Evolutionary conservation across 2,113 vertebrate species (phyloP), one percentile per base, ranked within the genome.

Genomic region (Telmatochromis bifrenatus): DNA sequence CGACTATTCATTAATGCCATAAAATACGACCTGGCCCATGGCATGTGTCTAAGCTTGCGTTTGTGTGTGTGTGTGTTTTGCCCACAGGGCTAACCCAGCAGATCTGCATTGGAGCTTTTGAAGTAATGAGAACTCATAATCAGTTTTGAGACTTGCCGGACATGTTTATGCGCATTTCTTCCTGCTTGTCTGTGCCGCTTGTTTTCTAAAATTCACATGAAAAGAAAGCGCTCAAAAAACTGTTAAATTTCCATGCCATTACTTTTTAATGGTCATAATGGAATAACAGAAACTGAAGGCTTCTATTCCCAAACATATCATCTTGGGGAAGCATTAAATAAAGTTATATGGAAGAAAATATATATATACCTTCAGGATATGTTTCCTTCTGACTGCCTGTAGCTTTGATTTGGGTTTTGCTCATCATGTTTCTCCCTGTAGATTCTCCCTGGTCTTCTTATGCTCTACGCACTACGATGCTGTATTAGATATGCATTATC

Each of bases 1-100:
- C 56, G 60, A 82, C 90, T 91, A 91, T 94, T 95, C 91, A 95
- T 96, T 96, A 95, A 94, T 90, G 87, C 81, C 70, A 80, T 94
- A 89, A 96, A 95, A 95, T 93, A 94, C 89, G 84, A 94, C 90
- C 87, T 45, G 12, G 35, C 56, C 58, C 33, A 14, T 21, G 4
- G 26, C 56, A 77, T 47, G 77, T 88, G 84, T 54, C 35, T 23
- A 68, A 68, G 19, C 88, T 31, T 45, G 73, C 17, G 9, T 26
- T 21, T 51, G 53, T 60, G 15, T 17, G 42, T 73, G 26, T 73
- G 26, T 73, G 37, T 90, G 28, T 68, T 81, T 86, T 73, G 82
- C 86, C 79, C 9, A 37, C 6, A 39, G 85, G 82, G 81, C 81
- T 68, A 54, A 47, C 31, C 79, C 56, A 83, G 53, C 81, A 83